Evolutionary conservation across 2,113 vertebrate species (phyloP), one percentile per base, ranked within the genome.

Genomic region (Tretioscincus oriximinensis): DNA sequence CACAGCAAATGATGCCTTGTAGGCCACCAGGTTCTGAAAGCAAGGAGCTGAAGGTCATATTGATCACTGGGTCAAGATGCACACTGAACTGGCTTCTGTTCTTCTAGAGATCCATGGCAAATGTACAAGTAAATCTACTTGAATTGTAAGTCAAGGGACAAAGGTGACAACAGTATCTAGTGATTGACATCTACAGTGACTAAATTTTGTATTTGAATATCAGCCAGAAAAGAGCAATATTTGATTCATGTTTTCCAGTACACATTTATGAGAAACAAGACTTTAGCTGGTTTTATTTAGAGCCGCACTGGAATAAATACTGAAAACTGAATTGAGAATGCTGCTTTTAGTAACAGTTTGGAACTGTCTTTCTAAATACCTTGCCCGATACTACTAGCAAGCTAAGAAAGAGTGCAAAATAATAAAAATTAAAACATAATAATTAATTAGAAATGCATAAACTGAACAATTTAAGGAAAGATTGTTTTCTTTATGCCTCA

Each of bases 21-120:
- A 75, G 51, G 41, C 61, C 58, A 68, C 24, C 9, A 29, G 29
- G 22, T 49, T 81, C n/a, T 81, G 49, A 85, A 61, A 77, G 49
- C 49, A 77, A n/a, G 24, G 51, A 61, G 60, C 49, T 73, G 35
- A 85, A 73, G 2, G 41, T 69, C 1, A 81, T 72, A 0, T 1
- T 26, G 73, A 45, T 76, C 69, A 18, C 45, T 24, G 70, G 11
- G 80, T 61, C n/a, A 0, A 2, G 65, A 11, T 0, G 49, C 1
- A 41, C 41, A 75, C n/a, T 70, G 67, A 24, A 1, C 1, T 0
- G 0, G 31, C 0, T 9, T 3, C 26, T 64, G 61, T 67, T 82
- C 29, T 69, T 67, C 49, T 21, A 63, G 2, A 1, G 0, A 60
- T 49, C 10, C 28, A 0, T 26, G 73, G 11, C 21, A 18, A 66